Base-by-base conservation (phyloP, 2,888 invertebrate species). In the Lampropteryx suffumata region DNA sequence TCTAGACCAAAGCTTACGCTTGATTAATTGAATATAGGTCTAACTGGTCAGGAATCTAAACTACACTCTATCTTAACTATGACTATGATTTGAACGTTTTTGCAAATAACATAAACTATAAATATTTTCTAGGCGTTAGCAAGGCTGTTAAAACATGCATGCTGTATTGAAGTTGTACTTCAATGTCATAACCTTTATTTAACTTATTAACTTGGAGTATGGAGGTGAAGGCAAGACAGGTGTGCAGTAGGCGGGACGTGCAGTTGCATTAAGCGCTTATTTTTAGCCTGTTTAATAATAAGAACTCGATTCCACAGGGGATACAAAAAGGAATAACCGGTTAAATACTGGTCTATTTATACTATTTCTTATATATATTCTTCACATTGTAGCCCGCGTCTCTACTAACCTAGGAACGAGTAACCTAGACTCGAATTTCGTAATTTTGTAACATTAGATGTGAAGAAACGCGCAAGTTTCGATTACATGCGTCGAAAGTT, bases 401-500 rank as follows among this genome's bases (percentile, higher is more conserved):
- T 13, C 40, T 17, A 48, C 37, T 55, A 51, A 42, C 54, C 45
- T 50, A 41, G 24, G 46, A 27, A 44, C 46, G 29, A 33, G 54
- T 54, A 50, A 57, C 54, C 45, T 43, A 45, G 43, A 45, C 46
- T 50, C 47, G 33, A 49, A 58, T 70, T 61, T 67, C 62, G 51
- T 62, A 57, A 71, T 11, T 52, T 58, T 61, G 64, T 60, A 69
- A 66, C 62, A 66, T 65, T 56, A 55, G 62, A 51, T 54, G 62
- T 71, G 67, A 76, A 67, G 74, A 70, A 78, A 75, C 68, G 57
- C 61, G 64, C 69, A 69, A 71, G 71, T 72, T 73, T 76, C 65
- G 63, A 74, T 73, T 71, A 71, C 69, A 67, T 69, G 69, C 67
- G 70, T 76, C 73, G 76, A 79, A 82, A 81, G 76, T 73, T 75